These are phyloP conservation scores for Lucifuga dentata DNA, from an alignment of 2,113 vertebrate genomes.

Conservation along the genomic window DNA sequence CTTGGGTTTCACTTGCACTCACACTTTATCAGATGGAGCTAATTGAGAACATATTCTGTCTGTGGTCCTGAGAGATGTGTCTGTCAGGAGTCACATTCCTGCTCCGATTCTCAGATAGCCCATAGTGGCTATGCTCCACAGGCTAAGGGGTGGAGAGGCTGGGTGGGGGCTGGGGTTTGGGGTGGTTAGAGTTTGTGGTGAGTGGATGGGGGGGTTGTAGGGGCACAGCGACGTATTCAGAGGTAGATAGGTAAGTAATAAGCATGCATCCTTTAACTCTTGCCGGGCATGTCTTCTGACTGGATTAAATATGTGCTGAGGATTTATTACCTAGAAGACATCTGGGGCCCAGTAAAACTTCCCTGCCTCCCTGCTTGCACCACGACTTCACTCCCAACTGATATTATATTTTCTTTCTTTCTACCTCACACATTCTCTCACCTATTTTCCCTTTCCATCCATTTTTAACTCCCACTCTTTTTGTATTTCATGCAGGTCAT, in stretches of 20 bases:
- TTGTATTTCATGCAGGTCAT: constrained; percentile 14
- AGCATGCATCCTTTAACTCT: constrained; percentile 65
- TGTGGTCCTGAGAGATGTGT: constrained; percentile 74
- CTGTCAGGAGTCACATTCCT: constrained; percentile 82
- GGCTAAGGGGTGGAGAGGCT: constrained; percentile 44
- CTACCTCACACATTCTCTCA: constrained; percentile 25
- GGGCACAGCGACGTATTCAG: constrained; percentile 44
- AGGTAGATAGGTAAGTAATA: constrained; percentile 69
- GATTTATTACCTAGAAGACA: constrained; percentile 65
- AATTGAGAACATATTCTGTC: constrained; percentile 80
- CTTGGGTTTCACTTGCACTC: constrained; percentile 78
- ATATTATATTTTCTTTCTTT: constrained; percentile 37
- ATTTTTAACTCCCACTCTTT: neutral
- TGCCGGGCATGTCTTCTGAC: constrained; percentile 39
- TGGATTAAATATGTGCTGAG: constrained; percentile 72
- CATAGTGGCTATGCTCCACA: constrained; percentile 68
- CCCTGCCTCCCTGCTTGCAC: constrained; percentile 17
- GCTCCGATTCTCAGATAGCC: constrained; percentile 76
- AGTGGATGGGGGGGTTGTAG: neutral
- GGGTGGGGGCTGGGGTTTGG: constrained; percentile 36
- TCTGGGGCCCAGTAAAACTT: constrained; percentile 40
- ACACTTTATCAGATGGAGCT: constrained; percentile 81
- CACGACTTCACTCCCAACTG: constrained; percentile 11
- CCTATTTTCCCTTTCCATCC: constrained; percentile 34
- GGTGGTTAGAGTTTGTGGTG: neutral